Evolutionary conservation across 2,797 vertebrate genomes (phyloP).

Genomic region (Ceyx erithaca): DNA sequence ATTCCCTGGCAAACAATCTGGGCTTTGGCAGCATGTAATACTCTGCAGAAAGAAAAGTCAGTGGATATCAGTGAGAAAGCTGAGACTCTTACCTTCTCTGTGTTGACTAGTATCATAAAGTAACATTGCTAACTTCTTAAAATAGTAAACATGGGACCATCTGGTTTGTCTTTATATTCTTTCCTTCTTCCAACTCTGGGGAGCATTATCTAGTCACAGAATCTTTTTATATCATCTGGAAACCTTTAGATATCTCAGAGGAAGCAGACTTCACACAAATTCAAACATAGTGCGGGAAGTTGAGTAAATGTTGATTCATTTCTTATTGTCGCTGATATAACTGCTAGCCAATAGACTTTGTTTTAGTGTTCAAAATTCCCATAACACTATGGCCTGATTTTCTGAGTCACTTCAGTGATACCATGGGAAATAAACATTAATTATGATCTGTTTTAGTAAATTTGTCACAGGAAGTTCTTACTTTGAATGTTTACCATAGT

Average conservation of each 20-base stretch:
- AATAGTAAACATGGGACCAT: background rate
- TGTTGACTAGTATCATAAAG: rapidly evolving
- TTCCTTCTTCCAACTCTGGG: rapidly evolving
- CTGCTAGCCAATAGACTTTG: background rate
- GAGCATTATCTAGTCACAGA: background rate
- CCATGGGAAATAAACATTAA: background rate
- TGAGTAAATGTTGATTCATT: background rate
- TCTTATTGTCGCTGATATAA: background rate
- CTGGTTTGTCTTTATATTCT: background rate
- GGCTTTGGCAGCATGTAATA: background rate
- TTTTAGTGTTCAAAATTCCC: background rate
- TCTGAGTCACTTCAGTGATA: background rate
- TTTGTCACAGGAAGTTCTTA: background rate
- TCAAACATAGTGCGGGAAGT: background rate
- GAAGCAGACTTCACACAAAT: background rate
- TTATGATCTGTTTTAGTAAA: background rate
- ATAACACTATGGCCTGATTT: background rate
- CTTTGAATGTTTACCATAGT: background rate
- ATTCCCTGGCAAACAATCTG: background rate
- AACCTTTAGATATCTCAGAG: background rate
- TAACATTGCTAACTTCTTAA: background rate
- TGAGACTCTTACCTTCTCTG: background rate
- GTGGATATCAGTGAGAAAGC: background rate
- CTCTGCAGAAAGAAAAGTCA: background rate
- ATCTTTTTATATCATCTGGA: background rate